Base-by-base conservation (phyloP, 2,888 invertebrate genomes). In the Chymomyza procnemis region DNA sequence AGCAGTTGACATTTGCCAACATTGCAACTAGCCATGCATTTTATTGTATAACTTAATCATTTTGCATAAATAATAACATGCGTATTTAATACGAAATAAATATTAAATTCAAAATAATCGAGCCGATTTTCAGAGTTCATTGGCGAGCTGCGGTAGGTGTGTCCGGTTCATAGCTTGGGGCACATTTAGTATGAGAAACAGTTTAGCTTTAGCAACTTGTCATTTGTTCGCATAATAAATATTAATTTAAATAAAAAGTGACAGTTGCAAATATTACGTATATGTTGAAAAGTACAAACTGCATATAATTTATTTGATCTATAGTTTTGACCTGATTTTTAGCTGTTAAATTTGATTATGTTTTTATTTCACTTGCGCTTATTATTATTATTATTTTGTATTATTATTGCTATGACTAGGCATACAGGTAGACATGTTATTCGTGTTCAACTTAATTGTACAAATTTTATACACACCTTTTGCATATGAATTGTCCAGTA, bases 321-420 rank as follows among this genome's bases (percentile, higher is more conserved):
- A 85, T 85, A 82, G 65, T 59, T 78, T 66, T 85, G 85, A 82
- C 81, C 81, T 60, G 73, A 85, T 85, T 82, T 61, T 50, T 19
- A 14, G 16, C n/a, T 9, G 16, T 65, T 63, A 56, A 19, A 47
- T 57, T 55, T 63, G 22, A 34, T 52, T 9, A 50, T 63, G 16
- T 50, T 59, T 18, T 14, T 14, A 54, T 21, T 54, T 54, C 48
- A 63, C 55, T 56, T 50, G 34, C 16, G 54, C 41, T 73, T 69
- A 65, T 73, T 73, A 69, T 73, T 73, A 72, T 73, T 69, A 73
- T 69, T 58, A 46, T n/a, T n/a, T n/a, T n/a, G n/a, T n/a, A n/a
- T 8, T 22, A 46, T 58, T 58, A 41, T 57, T 9, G 16, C 34
- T 57, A 22, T 57, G 57, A n/a, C n/a, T 30, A 22, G n/a, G 34